These are phyloP conservation scores for Rugalucina vietnamica DNA, from an alignment of 2,888 invertebrate genomes.

Conservation along the genomic window DNA sequence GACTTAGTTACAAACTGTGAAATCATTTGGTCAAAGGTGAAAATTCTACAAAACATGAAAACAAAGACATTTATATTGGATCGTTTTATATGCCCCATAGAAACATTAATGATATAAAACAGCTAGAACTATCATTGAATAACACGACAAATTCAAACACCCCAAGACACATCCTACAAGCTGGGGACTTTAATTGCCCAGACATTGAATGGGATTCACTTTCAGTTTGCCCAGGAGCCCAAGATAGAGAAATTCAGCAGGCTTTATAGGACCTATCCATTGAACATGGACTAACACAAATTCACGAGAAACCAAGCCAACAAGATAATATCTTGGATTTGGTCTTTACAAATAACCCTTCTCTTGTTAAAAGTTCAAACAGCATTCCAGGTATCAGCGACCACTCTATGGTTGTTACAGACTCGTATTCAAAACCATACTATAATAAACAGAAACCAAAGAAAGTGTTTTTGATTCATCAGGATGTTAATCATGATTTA, in stretches of 20 bases:
- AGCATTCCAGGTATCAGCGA: neutral
- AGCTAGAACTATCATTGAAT: too few species aligned
- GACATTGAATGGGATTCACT: neutral
- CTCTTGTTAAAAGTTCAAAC: neutral
- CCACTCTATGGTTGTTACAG: neutral
- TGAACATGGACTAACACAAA: neutral
- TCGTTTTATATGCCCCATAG: too few species aligned
- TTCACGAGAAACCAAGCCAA: neutral
- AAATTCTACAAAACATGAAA: neutral
- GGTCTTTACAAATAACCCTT: too few species aligned
- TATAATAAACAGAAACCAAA: neutral
- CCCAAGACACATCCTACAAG: too few species aligned
- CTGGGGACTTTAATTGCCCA: too few species aligned
- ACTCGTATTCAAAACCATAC: neutral
- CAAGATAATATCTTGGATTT: neutral
- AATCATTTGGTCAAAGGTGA: neutral
- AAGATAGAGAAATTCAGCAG: neutral
- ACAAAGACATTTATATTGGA: too few species aligned
- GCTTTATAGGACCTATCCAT: too few species aligned
- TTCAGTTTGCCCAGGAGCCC: neutral
- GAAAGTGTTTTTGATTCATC: neutral
- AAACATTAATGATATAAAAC: too few species aligned
- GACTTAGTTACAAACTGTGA: neutral
- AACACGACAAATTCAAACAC: too few species aligned
- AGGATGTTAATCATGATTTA: too few species aligned